These are phyloP conservation scores for Pteronura brasiliensis DNA, from an alignment of 2,113 vertebrate genomes.

Conservation along the genomic window DNA sequence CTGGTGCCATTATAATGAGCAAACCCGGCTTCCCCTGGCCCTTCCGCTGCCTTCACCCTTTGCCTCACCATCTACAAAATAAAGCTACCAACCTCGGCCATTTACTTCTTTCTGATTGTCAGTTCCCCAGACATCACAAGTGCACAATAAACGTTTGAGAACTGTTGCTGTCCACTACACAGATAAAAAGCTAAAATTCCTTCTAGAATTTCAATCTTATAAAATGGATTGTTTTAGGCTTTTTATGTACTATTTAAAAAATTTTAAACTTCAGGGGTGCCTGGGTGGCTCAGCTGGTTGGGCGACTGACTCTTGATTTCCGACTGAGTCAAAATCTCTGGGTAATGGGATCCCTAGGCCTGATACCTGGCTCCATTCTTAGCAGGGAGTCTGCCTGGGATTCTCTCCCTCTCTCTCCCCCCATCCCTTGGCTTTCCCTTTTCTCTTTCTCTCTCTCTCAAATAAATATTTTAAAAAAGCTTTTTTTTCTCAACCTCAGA, in stretches of 20 bases:
- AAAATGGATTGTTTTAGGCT: neutral
- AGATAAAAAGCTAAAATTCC: neutral
- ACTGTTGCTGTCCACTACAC: neutral
- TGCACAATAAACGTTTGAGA: neutral
- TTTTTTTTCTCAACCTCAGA: neutral
- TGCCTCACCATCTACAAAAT: neutral
- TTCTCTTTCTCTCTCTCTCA: neutral
- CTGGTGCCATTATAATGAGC: neutral
- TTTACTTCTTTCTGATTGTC: neutral
- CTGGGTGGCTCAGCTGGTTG: neutral
- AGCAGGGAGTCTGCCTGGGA: neutral
- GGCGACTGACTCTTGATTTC: neutral
- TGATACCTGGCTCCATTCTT: neutral
- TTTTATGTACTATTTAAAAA: neutral
- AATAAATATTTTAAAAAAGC: neutral
- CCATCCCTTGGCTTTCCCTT: neutral
- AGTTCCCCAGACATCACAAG: neutral
- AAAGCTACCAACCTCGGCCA: neutral
- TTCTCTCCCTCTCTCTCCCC: neutral
- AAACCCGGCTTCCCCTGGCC: neutral
- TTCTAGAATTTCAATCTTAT: constrained; percentile 17
- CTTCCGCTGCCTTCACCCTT: neutral
- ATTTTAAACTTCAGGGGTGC: neutral
- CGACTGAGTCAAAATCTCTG: neutral
- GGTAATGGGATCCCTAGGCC: neutral